Evolutionary conservation across 2,113 vertebrate genomes (phyloP), one percentile per base, ranked within the genome.

Genomic region (Cacatua alba): DNA sequence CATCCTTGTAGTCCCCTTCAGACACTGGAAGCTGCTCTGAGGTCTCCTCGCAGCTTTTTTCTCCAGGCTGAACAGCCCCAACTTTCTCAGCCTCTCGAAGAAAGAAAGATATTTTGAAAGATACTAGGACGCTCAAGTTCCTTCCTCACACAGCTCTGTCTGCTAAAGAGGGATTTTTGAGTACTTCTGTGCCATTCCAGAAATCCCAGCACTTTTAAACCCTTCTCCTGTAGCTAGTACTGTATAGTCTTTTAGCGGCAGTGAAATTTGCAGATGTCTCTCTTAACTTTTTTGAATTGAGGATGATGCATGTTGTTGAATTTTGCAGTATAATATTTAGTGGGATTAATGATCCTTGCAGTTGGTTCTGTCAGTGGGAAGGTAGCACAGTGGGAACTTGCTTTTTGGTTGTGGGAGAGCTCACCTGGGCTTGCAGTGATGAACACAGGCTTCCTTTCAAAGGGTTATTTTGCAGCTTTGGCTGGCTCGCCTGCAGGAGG

Each of bases 221-320:
- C 24, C 21, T 72, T 69, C 13, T 65, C 2, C 25, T 95, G 26
- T 75, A 62, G n/a, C 12, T 68, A 10, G 17, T 57, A 15, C 17
- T 35, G 10, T 17, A 12, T 37, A 33, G 21, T 23, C 19, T 28
- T 21, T 74, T 53, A 62, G 28, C 15, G 39, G 23, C 63, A 59
- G 20, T 71, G 57, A 51, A 43, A 75, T n/a, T 20, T 80, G 33
- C 21, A 52, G 17, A 2, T 16, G 11, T 80, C 7, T 69, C 16
- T 70, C n/a, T 46, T 24, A 77, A 65, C 20, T 37, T 51, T 41
- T 52, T 23, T 86, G 48, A 88, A 39, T 57, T 37, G 20, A 70
- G 63, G 60, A 57, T 10, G 8, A 23, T 24, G 57, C 51, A 11
- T 0, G 1, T 41, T 4, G 0, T 11, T 72, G 44, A 83, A 31